Evolutionary conservation across 2,797 vertebrate species (phyloP).

Genomic region (Otus scops): DNA sequence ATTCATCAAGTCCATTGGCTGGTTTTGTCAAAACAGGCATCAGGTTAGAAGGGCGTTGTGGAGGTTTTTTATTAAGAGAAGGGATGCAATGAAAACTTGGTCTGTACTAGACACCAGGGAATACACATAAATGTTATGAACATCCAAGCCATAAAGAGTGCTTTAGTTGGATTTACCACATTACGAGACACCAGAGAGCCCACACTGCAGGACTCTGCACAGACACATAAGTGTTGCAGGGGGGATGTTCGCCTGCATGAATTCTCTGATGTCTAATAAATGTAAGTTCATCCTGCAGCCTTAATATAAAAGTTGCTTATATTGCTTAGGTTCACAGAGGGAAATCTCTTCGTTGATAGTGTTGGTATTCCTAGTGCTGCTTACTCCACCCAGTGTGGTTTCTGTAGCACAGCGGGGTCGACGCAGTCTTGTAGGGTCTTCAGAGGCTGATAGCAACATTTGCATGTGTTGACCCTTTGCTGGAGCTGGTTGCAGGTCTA

Average conservation of each 20-base stretch:
- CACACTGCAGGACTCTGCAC: neutral
- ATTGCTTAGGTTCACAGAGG: neutral
- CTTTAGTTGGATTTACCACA: neutral
- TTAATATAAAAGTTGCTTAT: neutral
- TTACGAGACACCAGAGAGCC: neutral
- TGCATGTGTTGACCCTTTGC: neutral
- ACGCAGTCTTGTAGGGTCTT: neutral
- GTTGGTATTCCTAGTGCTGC: neutral
- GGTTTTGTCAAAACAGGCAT: neutral
- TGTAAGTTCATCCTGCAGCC: neutral
- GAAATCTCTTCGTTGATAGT: neutral
- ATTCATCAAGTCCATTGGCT: neutral
- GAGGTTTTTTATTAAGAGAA: neutral
- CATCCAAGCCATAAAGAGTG: neutral
- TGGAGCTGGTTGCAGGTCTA: neutral
- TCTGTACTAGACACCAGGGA: neutral
- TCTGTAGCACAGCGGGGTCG: neutral
- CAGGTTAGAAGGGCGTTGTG: neutral
- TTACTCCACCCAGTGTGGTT: neutral
- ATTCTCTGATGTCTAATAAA: neutral
- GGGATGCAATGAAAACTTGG: neutral
- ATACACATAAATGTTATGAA: neutral
- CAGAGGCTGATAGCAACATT: neutral
- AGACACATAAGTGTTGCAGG: neutral
- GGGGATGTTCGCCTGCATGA: neutral